Conservation (phyloP, 1,140 invertebrate genomes). For the Aphis gossypii region DNA sequence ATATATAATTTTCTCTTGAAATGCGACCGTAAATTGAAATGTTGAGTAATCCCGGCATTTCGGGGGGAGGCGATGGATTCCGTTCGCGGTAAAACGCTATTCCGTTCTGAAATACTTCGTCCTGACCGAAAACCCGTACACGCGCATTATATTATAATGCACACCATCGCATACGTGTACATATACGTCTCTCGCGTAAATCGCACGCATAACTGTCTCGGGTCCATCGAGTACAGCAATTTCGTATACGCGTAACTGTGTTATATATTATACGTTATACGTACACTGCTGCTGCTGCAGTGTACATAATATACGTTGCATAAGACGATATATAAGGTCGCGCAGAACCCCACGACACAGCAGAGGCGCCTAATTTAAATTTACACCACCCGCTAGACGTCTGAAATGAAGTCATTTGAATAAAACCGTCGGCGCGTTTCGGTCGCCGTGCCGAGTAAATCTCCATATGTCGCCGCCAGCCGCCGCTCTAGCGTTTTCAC, state of each 20-base stretch:
- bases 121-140: neutral
- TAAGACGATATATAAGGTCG: constrained; percentile 3
- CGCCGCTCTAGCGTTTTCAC: neutral
- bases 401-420: constrained; percentile 57
- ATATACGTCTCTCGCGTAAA: neutral
- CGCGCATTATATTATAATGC: neutral
- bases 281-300: too few relatives aligned
- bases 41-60: neutral
- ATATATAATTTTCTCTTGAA: neutral
- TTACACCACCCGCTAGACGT: constrained; percentile 49
- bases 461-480: constrained; percentile 23
- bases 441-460: neutral
- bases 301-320: neutral
- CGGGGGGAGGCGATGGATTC: neutral
- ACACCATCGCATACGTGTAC: neutral
- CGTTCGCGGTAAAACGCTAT: neutral
- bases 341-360: neutral
- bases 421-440: constrained; percentile 39
- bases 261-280: neutral
- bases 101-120: neutral
- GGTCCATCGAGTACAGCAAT: neutral
- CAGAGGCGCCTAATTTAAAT: constrained; percentile 53
- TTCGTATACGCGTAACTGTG: neutral
- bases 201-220: neutral
- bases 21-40: neutral